Conservation (phyloP, 2,797 vertebrate genomes). For the Heterohyrax brucei region DNA sequence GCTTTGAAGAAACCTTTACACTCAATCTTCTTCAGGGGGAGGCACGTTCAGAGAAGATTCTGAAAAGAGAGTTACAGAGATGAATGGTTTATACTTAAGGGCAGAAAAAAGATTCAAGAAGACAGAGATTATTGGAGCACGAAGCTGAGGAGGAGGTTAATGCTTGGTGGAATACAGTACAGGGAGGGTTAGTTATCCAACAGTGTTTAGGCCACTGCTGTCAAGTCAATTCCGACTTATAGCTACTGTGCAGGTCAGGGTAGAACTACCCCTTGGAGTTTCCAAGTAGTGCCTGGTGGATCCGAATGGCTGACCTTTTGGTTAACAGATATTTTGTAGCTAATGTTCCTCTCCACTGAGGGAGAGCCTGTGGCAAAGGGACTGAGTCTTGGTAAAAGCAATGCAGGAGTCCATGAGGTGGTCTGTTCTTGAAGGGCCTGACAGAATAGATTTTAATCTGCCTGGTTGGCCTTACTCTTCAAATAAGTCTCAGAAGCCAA, state of each 20-base stretch:
- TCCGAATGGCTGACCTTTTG: too few relatives aligned
- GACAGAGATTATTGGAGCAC: neutral
- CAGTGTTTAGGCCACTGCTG: neutral
- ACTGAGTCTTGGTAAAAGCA: neutral
- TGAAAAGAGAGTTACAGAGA: neutral
- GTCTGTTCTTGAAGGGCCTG: neutral
- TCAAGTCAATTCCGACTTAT: too few relatives aligned
- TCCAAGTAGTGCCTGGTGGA: too few relatives aligned
- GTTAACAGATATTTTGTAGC: neutral
- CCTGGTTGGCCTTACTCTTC: neutral
- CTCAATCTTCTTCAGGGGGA: neutral
- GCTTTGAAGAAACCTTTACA: neutral
- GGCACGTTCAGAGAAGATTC: constrained; percentile 11
- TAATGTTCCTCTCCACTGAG: neutral
- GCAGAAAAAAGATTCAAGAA: neutral
- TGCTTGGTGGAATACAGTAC: rapidly evolving
- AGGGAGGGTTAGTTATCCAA: neutral
- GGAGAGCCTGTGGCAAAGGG: neutral
- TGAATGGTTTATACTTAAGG: neutral
- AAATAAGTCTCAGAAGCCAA: neutral
- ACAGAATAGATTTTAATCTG: neutral
- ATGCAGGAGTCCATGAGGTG: rapidly evolving
- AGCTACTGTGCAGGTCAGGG: too few relatives aligned
- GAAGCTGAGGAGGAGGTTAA: neutral
- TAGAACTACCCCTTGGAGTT: too few relatives aligned